Evolutionary conservation across 2,888 invertebrate genomes (phyloP).

Genomic region (Coenonympha glycerion): DNA sequence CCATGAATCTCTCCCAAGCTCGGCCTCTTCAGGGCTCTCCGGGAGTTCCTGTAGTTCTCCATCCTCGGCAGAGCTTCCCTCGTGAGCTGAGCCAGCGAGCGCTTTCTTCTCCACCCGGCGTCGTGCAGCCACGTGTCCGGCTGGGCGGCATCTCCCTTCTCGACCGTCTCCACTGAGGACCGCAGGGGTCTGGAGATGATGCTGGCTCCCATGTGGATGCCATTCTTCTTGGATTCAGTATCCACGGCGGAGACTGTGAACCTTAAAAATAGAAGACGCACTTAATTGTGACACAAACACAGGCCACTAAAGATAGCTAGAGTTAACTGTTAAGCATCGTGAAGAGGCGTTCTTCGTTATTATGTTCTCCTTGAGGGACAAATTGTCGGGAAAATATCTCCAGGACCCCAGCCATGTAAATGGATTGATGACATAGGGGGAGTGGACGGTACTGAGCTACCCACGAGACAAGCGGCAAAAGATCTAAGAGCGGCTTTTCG

Average conservation of each 20-base stretch:
- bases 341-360: no score
- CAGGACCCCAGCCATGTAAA: no score
- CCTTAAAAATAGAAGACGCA: conserved; percentile 35
- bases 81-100: conserved; percentile 80
- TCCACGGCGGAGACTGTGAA: conserved; percentile 64
- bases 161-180: conserved; percentile 50
- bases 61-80: conserved; percentile 87
- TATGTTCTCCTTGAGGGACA: no score
- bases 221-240: conserved; percentile 61
- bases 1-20: conserved; percentile 90
- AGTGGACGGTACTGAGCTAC: no score
- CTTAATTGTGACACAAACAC: no score
- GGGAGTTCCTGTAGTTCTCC: conserved; percentile 88
- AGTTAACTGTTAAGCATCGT: no score
- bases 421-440: no score
- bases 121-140: conserved; percentile 67
- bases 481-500: no score
- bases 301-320: no score
- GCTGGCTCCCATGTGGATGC: conserved; percentile 65
- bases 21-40: conserved; percentile 85
- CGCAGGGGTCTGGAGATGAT: conserved; percentile 64
- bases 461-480: no score
- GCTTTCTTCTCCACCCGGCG: conserved; percentile 68
- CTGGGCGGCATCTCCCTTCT: conserved; percentile 44
- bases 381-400: no score